Base-by-base conservation (phyloP, 2,113 vertebrate species). In the Morone chrysops region DNA sequence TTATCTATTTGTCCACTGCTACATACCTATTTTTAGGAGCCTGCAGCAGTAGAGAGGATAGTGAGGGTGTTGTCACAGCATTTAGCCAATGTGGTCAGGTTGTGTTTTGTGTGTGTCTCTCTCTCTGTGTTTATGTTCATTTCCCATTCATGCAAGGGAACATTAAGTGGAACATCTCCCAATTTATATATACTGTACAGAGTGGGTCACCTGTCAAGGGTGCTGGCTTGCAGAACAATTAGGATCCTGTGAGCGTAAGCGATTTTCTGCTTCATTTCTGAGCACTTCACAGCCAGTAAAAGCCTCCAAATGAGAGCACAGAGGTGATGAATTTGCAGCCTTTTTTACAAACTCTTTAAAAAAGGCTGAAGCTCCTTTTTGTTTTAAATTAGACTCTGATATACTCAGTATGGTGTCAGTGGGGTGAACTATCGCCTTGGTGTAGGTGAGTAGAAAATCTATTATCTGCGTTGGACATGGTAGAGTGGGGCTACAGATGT, bases 401-500 rank as follows among this genome's bases (percentile, higher is more conserved):
- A 78, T 61, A 43, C 22, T 78, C 76, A 70, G 68, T 59, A 53
- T 82, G 73, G 20, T 54, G 69, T 77, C 62, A 70, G 75, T 41
- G 70, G 51, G 59, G 76, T 83, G 77, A 90, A 70, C 75, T 78
- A 74, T 80, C 76, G 53, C 53, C 10, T 65, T 25, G 68, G 60
- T 72, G 67, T 75, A 63, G 12, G 74, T 85, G 74, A 86, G 72
- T 20, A 74, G 61, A 77, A 82, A 67, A 85, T 86, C 31, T 66
- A 74, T 89, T 82, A 76, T 67, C 51, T 73, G 72, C n/a, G 20
- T 76, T 66, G 77, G 31, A 70, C 66, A 38, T 41, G 57, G 53
- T 40, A 43, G 57, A 84, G 60, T 68, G 75, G 65, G 36, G 51
- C 70, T 80, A 41, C 76, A 81, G 81, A 89, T 87, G 83, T 92